These are phyloP conservation scores for Trachelus tabidus DNA, from an alignment of 2,888 invertebrate genomes.

Conservation along the genomic window DNA sequence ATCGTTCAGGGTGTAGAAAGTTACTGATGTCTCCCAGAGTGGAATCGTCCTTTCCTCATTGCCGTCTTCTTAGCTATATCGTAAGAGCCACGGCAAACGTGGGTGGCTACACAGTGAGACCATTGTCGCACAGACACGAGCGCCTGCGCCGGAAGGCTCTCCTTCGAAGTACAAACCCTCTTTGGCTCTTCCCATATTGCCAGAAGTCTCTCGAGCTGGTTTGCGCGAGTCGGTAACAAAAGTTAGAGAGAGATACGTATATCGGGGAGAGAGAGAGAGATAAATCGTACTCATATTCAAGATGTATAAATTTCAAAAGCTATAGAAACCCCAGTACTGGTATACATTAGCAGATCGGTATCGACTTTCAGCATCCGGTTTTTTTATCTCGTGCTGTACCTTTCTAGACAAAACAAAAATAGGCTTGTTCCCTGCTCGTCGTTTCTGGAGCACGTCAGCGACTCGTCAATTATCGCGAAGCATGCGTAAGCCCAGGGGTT, in stretches of 20 bases:
- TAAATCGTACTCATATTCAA: neutral
- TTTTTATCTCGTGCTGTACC: neutral
- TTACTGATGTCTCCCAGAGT: neutral
- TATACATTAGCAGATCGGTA: neutral
- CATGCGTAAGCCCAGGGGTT: slow-evolving; percentile 12
- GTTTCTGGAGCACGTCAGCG: slow-evolving; percentile 13
- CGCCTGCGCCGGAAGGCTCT: neutral
- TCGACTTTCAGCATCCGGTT: neutral
- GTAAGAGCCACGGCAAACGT: neutral
- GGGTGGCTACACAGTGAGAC: neutral
- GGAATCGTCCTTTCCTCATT: neutral
- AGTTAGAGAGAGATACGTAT: neutral
- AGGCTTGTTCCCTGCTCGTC: neutral
- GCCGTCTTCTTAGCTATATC: neutral
- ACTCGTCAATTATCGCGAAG: slow-evolving; percentile 1
- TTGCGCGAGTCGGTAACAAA: neutral
- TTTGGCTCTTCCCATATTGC: neutral
- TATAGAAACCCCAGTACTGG: neutral
- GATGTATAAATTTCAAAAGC: neutral
- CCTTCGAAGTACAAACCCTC: neutral
- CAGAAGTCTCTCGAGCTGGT: neutral
- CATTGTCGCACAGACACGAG: neutral
- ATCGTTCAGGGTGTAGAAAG: neutral
- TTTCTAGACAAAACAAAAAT: neutral
- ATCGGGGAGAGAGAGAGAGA: neutral